phyloP scores from a whole-genome alignment of 2,113 vertebrate species.

The Galbula dea region DNA sequence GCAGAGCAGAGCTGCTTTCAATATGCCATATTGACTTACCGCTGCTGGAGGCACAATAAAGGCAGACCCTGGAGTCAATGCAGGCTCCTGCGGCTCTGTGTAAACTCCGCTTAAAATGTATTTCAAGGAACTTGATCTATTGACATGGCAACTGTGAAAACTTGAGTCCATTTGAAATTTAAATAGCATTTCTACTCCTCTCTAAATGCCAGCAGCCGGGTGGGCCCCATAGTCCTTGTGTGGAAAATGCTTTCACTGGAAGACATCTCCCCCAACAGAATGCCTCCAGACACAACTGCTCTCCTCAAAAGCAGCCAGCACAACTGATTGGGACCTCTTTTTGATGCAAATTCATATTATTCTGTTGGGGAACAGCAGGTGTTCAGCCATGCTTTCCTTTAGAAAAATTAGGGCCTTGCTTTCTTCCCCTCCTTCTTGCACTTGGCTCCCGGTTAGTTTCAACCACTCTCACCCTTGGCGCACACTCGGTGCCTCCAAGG shows the following conservation, averaged over 20 bases:
- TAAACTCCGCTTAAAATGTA: conserved; percentile 67
- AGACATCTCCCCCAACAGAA: conserved; percentile 65
- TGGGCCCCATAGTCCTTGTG: conserved; percentile 39
- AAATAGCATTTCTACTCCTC: conserved; percentile 64
- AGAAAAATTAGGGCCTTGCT: conserved; percentile 44
- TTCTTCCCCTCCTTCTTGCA: neutral
- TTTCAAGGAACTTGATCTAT: conserved; percentile 68
- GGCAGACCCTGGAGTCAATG: conserved; percentile 45
- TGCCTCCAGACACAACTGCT: conserved; percentile 67
- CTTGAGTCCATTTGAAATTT: conserved; percentile 69
- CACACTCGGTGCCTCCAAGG: neutral
- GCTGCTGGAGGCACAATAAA: conserved; percentile 52
- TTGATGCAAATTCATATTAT: conserved; percentile 72
- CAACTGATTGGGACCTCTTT: conserved; percentile 63
- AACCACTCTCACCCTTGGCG: neutral
- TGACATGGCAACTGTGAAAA: conserved; percentile 65
- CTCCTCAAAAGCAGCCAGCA: conserved; percentile 63
- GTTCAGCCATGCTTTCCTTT: conserved; percentile 60
- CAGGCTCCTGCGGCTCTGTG: conserved; percentile 55
- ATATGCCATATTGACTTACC: conserved; percentile 49
- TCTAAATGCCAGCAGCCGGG: conserved; percentile 35
- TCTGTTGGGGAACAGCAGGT: conserved; percentile 69
- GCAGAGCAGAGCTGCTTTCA: conserved; percentile 42
- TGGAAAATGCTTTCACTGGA: conserved; percentile 59
- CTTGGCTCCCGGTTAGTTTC: neutral